A percentile compares a stretch with the other conserved stretches of the same genome.
Conservation (phyloP, 2,888 invertebrate genomes). For the Cantharis flavilabris region DNA sequence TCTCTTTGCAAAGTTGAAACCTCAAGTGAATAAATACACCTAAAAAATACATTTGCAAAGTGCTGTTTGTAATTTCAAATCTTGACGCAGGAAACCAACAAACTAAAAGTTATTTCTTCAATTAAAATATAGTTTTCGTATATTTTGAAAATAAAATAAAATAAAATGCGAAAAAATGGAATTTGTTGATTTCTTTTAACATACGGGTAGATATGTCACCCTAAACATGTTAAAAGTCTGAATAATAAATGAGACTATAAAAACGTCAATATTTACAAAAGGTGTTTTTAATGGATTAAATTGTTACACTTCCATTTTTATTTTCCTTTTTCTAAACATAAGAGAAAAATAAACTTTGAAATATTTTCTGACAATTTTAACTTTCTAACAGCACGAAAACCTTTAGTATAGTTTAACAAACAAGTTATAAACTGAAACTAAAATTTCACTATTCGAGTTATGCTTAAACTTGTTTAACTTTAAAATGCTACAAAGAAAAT, state of each 20-base stretch:
- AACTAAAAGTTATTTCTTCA: neutral
- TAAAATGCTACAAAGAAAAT: neutral
- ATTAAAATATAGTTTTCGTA: neutral
- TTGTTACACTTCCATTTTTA: neutral
- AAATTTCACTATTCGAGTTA: neutral
- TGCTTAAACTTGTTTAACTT: neutral
- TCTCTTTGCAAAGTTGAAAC: neutral
- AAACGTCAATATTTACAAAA: neutral
- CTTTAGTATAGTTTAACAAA: neutral
- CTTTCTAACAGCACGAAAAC: neutral
- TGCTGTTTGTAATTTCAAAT: neutral
- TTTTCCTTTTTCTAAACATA: neutral
- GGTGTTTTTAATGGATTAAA: neutral
- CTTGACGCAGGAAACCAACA: neutral
- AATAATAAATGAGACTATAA: neutral
- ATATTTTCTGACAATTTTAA: neutral
- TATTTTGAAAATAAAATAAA: neutral
- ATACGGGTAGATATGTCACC: neutral
- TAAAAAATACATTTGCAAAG: neutral
- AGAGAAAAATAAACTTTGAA: neutral
- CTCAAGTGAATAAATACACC: constrained; percentile 1
- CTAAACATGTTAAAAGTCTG: neutral
- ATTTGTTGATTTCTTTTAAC: neutral
- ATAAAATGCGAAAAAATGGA: neutral
- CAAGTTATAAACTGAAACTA: neutral